Evolutionary conservation across 2,113 vertebrate species (phyloP), one percentile per base, ranked within the genome.

Genomic region (Pachypanchax playfairii): DNA sequence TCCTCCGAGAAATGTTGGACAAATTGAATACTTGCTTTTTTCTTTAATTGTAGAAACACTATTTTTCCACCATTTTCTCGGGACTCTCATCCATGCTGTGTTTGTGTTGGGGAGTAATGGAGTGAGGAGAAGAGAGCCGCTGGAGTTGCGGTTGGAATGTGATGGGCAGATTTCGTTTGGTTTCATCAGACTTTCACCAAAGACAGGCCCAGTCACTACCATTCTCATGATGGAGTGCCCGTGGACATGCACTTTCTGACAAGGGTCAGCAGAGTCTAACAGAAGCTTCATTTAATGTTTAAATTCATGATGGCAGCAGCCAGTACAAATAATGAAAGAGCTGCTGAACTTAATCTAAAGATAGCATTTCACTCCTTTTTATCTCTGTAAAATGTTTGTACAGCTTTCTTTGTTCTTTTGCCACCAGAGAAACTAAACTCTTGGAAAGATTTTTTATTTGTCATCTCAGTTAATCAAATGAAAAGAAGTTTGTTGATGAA

Each of bases 121-220:
- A 44, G 38, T 65, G 63, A 62, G 65, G 67, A 18, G 21, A 17
- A 36, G 53, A 70, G 36, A 58, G 73, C 57, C 5, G 17, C 9
- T 44, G 71, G 61, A 48, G 60, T 75, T 36, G 73, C 43, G 59
- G 65, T 62, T 70, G 24, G 58, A 52, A 69, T 24, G 66, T 33
- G 10, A 46, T 47, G 41, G 65, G 58, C 67, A 60, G 79, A 85
- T 91, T 90, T 89, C 86, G 59, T 84, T 82, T 41, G 51, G 77
- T 90, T 92, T 90, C 87, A 89, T 92, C 89, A 91, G 69, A 43
- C 44, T 56, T 43, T 47, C 22, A 7, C 31, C 25, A 17, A 67
- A 55, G 64, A 83, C 36, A 39, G 66, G 44, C 72, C 56, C 29
- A 46, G 67, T 42, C 69, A 39, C 55, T 11, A 60, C 59, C 28